Evolutionary conservation across 2,888 invertebrate species (phyloP).

Genomic region (Malacosoma neustria): DNA sequence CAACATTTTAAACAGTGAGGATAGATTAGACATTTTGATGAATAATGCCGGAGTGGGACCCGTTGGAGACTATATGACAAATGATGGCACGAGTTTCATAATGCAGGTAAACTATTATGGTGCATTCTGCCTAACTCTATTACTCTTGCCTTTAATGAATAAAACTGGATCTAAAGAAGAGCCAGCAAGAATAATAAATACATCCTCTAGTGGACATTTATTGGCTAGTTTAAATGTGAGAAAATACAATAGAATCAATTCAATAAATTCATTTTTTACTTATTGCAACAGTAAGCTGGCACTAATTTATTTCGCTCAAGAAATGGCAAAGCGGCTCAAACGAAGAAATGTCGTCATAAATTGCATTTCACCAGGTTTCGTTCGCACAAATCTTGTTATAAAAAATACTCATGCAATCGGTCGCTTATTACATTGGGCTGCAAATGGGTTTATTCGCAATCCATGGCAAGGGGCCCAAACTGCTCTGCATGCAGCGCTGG

Average conservation of each 20-base stretch:
- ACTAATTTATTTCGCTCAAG: constrained; percentile 81
- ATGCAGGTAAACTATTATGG: constrained; percentile 97
- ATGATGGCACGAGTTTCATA: constrained; percentile 88
- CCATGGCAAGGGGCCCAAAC: constrained; percentile 89
- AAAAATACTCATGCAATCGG: not conserved
- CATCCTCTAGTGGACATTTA: constrained; percentile 84
- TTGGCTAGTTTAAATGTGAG: constrained; percentile 80
- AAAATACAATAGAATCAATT: constrained; percentile 77
- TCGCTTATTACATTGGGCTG: not conserved
- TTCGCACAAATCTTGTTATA: not conserved
- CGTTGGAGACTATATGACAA: constrained; percentile 75
- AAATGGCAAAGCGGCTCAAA: constrained; percentile 71
- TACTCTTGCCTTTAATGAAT: constrained; percentile 86
- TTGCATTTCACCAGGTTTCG: not conserved
- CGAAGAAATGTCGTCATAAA: not conserved
- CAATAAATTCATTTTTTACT: constrained; percentile 53
- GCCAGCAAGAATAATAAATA: constrained; percentile 84
- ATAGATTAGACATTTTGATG: constrained; percentile 85
- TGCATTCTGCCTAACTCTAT: constrained; percentile 91
- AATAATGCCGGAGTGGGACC: constrained; percentile 91
- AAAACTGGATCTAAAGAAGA: constrained; percentile 64
- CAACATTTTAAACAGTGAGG: constrained; percentile 81
- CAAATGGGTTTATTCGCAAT: not conserved
- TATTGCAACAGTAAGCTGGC: constrained; percentile 83
- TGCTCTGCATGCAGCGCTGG: constrained; percentile 78